Conservation (phyloP, 2,113 vertebrate species). For the Oreocharis arfaki region DNA sequence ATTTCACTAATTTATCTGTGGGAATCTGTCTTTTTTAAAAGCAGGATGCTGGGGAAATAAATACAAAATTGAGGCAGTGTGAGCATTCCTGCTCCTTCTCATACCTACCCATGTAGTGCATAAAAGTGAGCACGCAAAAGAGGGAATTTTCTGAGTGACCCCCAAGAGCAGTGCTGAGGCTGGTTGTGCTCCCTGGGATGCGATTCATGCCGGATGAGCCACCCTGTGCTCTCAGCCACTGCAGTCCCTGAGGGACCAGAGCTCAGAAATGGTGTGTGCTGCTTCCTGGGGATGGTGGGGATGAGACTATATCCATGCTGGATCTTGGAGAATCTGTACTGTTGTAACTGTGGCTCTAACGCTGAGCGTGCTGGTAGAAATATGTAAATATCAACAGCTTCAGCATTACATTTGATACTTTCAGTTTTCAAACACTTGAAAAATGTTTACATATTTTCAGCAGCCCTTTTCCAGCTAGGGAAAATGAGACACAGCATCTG, state of each 20-base stretch:
- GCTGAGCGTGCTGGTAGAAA: not conserved
- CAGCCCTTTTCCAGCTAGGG: not conserved
- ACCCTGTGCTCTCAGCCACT: not conserved
- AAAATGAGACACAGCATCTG: not conserved
- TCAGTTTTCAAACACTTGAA: slow-evolving; percentile 10
- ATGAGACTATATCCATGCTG: not conserved
- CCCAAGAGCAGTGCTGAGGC: not conserved
- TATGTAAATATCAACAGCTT: slow-evolving; percentile 5
- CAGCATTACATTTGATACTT: not conserved
- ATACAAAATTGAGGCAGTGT: not conserved
- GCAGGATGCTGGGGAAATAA: not conserved
- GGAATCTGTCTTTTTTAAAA: not conserved
- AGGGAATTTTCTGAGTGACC: not conserved
- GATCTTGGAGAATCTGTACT: not conserved
- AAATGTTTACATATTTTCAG: not conserved
- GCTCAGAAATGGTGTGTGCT: not conserved
- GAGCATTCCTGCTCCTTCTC: not conserved
- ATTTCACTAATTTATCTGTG: not conserved
- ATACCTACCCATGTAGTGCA: accelerated
- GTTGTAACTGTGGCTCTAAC: not conserved
- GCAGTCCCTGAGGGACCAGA: not conserved
- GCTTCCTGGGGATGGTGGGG: not conserved
- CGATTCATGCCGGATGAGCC: not conserved
- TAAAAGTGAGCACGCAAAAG: accelerated
- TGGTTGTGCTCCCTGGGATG: not conserved